phyloP scores from a whole-genome alignment of 2,888 invertebrate genomes.

The Ypsolopha scabrella region DNA sequence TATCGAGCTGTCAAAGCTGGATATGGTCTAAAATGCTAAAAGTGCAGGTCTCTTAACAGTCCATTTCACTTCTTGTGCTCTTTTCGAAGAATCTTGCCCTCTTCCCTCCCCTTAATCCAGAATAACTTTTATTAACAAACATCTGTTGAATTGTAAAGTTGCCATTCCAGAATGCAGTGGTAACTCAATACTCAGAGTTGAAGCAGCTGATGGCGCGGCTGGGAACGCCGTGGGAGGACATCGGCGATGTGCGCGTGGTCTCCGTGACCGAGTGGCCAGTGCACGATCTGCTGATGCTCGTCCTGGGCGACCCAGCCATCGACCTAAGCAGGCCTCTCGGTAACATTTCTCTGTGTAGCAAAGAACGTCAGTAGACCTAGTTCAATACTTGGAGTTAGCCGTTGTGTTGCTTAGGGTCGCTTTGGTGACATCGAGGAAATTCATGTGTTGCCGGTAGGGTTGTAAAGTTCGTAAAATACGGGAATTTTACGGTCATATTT shows the following conservation, averaged over 20 bases:
- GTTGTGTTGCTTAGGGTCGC: no score
- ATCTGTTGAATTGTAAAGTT: not conserved
- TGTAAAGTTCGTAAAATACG: no score
- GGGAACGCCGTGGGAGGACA: constrained; percentile 25
- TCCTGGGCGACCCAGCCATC: constrained; percentile 31
- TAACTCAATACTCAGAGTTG: constrained; percentile 41
- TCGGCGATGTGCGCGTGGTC: constrained; percentile 44
- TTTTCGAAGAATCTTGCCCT: no score
- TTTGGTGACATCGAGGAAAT: no score
- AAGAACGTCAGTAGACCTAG: not conserved
- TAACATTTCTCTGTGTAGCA: constrained; percentile 12
- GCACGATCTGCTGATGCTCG: constrained; percentile 42
- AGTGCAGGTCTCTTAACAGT: no score
- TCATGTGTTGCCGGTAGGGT: no score
- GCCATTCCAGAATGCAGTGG: constrained; percentile 32
- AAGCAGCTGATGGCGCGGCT: constrained; percentile 42
- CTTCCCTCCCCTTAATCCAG: no score
- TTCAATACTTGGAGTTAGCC: not conserved
- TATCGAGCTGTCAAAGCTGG: no score
- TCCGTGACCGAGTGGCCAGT: constrained; percentile 51
- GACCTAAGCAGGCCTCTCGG: constrained; percentile 41
- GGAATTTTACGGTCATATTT: no score
- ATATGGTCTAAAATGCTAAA: no score
- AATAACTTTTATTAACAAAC: no score
- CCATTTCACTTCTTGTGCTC: no score